Conservation (phyloP, 2,888 invertebrate genomes). For the Philereme vetulata region DNA sequence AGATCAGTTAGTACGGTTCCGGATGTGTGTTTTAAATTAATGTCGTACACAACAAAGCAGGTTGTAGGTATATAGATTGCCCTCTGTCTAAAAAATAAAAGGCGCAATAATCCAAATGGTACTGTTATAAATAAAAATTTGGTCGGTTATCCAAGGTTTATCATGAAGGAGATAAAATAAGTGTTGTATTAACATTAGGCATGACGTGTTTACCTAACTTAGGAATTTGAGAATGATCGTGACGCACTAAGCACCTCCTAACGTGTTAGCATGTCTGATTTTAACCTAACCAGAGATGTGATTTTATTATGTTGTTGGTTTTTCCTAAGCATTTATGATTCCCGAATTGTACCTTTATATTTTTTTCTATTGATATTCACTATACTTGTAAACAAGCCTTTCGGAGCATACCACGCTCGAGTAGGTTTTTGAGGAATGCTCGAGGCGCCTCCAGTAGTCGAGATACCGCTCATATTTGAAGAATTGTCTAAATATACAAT, state of each 20-base stretch:
- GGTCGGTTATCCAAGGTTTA: constrained; percentile 10
- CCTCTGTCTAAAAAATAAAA: neutral
- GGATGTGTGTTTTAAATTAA: no score
- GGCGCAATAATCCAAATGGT: neutral
- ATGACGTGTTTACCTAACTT: constrained; percentile 44
- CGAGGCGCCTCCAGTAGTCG: no score
- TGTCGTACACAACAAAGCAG: no score
- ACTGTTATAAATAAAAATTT: constrained; percentile 24
- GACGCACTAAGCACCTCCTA: constrained; percentile 26
- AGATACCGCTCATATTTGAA: no score
- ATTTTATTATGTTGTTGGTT: constrained; percentile 20
- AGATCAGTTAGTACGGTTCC: no score
- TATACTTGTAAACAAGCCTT: constrained; percentile 6
- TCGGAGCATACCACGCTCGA: no score
- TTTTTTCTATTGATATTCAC: constrained; percentile 33
- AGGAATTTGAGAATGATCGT: constrained; percentile 23
- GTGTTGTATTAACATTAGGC: constrained; percentile 57
- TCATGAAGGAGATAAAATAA: constrained; percentile 4
- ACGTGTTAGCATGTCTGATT: constrained; percentile 41
- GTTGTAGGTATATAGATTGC: no score
- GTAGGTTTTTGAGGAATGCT: no score
- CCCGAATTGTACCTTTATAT: constrained; percentile 28
- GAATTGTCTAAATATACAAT: no score
- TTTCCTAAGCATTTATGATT: constrained; percentile 25
- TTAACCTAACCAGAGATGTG: constrained; percentile 21